A percentile compares a stretch with the other conserved stretches of the same genome.
These are phyloP conservation scores for Reticulitermes lucifugus DNA, from an alignment of 2,888 invertebrate genomes.

Conservation along the genomic window DNA sequence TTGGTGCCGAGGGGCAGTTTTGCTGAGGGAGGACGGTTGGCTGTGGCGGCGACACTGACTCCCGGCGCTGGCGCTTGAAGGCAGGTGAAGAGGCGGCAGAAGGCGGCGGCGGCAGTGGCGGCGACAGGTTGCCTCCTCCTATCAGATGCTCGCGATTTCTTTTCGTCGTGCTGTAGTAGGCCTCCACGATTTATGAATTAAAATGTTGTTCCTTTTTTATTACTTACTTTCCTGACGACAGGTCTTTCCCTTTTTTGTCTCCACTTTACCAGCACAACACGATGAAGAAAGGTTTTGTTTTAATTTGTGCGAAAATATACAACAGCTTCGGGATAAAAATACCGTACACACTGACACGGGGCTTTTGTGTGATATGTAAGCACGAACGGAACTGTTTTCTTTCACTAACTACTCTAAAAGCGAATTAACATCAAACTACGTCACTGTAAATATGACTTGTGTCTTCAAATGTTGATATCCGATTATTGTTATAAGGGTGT, in stretches of 20 bases:
- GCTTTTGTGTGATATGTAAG: constrained; percentile 34
- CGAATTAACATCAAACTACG: background rate
- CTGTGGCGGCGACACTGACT: constrained; percentile 42
- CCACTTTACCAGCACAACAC: constrained; percentile 16
- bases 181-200: constrained; percentile 46
- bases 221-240: background rate
- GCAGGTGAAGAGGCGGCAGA: constrained; percentile 55
- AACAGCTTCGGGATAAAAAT: constrained; percentile 14
- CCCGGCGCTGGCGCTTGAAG: constrained; percentile 54
- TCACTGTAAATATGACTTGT: background rate
- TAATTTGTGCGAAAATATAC: constrained; percentile 34
- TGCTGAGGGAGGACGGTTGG: constrained; percentile 60
- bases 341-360: constrained; percentile 1
- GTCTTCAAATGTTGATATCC: background rate
- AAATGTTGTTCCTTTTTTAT: background rate
- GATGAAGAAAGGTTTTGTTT: background rate
- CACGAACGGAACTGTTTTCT: constrained; percentile 28
- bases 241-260: background rate
- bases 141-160: constrained; percentile 40
- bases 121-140: constrained; percentile 51
- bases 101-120: constrained; percentile 57
- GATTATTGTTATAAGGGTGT: too few species aligned
- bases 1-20: background rate
- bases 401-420: background rate
- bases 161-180: constrained; percentile 44